Evolutionary conservation across 2,113 vertebrate species (phyloP).

Genomic region (Ardeotis arabs): DNA sequence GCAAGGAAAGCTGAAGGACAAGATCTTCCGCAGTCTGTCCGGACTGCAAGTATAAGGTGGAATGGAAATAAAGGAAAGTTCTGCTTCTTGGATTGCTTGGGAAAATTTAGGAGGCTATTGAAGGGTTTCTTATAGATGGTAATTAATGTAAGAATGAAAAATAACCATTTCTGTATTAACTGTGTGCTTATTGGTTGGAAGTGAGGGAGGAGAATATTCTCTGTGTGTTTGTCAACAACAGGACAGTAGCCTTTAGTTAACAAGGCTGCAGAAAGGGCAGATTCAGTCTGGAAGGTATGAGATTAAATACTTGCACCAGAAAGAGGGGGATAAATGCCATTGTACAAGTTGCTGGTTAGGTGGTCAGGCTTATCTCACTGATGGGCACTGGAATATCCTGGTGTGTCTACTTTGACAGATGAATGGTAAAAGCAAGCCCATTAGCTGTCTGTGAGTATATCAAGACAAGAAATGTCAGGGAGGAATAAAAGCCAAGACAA

Average conservation of each 20-base stretch:
- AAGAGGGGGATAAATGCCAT: not conserved
- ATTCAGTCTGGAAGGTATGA: not conserved
- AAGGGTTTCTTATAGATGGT: not conserved
- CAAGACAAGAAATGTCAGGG: not conserved
- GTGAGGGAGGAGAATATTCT: not conserved
- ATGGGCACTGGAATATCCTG: not conserved
- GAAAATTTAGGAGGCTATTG: not conserved
- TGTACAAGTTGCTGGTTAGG: not conserved
- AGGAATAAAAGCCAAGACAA: not conserved
- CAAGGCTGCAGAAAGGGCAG: not conserved
- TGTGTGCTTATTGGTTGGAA: not conserved
- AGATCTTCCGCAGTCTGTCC: not conserved
- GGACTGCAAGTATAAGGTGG: not conserved
- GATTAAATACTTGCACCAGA: not conserved
- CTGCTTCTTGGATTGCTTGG: not conserved
- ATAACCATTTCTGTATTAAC: not conserved
- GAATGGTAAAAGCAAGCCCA: not conserved
- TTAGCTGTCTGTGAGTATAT: not conserved
- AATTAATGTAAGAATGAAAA: not conserved
- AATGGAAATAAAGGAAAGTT: not conserved
- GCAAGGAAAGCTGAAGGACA: not conserved
- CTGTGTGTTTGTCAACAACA: not conserved
- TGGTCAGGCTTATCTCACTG: not conserved
- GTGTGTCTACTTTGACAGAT: not conserved
- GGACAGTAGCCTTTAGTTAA: not conserved